A percentile compares a stretch with the other conserved stretches of the same genome.
Conservation (phyloP, 2,888 invertebrate species). For the Seira sanloemensis region DNA sequence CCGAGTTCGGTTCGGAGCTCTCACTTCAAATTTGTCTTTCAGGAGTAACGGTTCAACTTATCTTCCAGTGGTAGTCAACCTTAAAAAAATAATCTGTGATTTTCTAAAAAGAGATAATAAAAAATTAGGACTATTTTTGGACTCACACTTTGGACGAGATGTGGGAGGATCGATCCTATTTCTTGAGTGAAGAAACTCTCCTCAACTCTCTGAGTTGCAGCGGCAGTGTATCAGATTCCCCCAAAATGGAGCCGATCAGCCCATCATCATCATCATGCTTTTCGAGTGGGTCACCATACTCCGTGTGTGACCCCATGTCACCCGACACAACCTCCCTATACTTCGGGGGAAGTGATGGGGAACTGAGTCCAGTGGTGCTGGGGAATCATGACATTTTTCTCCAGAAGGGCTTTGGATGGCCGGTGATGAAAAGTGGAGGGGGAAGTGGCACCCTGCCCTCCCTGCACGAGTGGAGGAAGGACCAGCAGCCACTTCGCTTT, state of each 20-base stretch:
- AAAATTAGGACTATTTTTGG: too few relatives aligned
- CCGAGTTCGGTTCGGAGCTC: slow-evolving; percentile 27
- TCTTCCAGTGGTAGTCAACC: too few relatives aligned
- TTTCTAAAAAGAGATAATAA: too few relatives aligned
- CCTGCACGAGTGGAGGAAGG: slow-evolving; percentile 28
- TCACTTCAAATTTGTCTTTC: slow-evolving; percentile 37
- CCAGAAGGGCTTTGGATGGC: not conserved
- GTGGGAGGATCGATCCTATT: not conserved
- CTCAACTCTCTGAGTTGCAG: not conserved
- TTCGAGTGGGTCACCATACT: slow-evolving; percentile 33
- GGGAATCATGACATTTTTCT: slow-evolving; percentile 15
- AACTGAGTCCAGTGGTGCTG: not conserved
- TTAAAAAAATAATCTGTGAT: too few relatives aligned
- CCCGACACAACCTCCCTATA: slow-evolving; percentile 30
- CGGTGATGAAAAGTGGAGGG: not conserved
- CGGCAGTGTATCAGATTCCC: not conserved
- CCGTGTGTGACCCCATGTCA: slow-evolving; percentile 24
- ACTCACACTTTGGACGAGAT: not conserved
- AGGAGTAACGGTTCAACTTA: not conserved
- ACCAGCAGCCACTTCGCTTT: slow-evolving; percentile 23
- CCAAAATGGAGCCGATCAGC: slow-evolving; percentile 24
- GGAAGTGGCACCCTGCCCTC: slow-evolving; percentile 15
- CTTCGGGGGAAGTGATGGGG: not conserved
- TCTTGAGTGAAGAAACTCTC: not conserved
- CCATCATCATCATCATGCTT: slow-evolving; percentile 22